phyloP scores from a whole-genome alignment of 92 coral and sea anemone genomes.

The Palythoa grandis region DNA sequence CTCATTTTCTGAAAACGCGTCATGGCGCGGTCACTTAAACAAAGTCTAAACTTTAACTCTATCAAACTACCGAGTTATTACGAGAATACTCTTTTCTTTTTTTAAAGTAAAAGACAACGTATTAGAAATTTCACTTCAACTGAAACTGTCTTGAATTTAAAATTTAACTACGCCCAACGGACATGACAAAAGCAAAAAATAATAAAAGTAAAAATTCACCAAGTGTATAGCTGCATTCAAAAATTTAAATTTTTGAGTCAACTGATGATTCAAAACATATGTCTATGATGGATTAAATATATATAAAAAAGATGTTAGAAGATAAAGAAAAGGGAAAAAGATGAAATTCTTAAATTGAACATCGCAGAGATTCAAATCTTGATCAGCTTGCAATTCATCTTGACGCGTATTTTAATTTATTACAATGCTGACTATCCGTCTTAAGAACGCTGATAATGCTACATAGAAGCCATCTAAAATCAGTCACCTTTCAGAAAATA shows the following conservation, averaged over 20 bases:
- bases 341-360: background rate
- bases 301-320: background rate
- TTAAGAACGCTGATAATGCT: background rate
- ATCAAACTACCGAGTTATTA: background rate
- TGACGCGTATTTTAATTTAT: background rate
- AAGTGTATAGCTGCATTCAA: background rate
- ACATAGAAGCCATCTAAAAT: background rate
- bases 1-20: background rate
- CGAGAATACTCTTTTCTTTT: background rate
- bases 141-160: constrained; percentile 7
- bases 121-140: background rate
- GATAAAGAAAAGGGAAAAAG: background rate
- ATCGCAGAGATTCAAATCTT: background rate
- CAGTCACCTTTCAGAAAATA: background rate
- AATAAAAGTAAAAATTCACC: background rate
- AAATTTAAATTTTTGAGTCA: background rate
- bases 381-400: background rate
- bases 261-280: background rate
- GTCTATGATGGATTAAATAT: background rate
- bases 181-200: constrained; percentile 14
- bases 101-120: background rate
- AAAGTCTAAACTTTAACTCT: background rate
- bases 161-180: constrained; percentile 28
- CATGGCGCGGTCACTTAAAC: background rate
- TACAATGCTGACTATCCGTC: background rate